Evolutionary conservation across 2,797 vertebrate genomes (phyloP).

Genomic region (Mormyrops attenuatus): DNA sequence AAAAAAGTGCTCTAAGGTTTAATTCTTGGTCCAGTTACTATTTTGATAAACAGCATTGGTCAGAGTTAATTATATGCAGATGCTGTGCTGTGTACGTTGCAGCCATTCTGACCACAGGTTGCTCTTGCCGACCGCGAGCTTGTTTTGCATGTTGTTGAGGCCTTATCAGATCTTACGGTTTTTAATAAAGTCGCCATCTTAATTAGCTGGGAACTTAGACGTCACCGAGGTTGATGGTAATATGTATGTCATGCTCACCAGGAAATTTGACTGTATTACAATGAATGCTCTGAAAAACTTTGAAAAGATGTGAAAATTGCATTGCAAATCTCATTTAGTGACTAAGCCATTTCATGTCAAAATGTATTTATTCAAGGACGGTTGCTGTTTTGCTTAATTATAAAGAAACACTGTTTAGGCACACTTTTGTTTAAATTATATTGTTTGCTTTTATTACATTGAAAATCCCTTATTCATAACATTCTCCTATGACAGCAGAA

Average conservation of each 20-base stretch:
- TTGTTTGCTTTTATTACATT: background rate
- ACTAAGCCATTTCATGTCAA: background rate
- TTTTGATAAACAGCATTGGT: conserved; percentile 10
- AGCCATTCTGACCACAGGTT: background rate
- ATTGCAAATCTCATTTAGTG: background rate
- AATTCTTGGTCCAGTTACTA: background rate
- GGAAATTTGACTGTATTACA: background rate
- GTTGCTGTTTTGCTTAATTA: background rate
- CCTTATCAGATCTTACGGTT: background rate
- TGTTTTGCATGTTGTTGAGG: background rate
- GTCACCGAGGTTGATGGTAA: background rate
- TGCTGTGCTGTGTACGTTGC: background rate
- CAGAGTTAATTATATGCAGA: background rate
- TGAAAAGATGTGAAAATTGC: background rate
- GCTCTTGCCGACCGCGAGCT: background rate
- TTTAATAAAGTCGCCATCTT: background rate
- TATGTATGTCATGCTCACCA: background rate
- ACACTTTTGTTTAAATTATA: background rate
- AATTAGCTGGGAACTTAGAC: background rate
- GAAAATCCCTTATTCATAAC: background rate
- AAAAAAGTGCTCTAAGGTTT: background rate
- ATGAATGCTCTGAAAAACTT: background rate
- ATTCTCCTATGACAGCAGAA: background rate
- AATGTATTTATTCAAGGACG: background rate
- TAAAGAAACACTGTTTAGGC: background rate